A percentile compares a stretch with the other conserved stretches of the same genome.
phyloP scores from a whole-genome alignment of 2,888 invertebrate genomes.

The Leucozona laternaria region DNA sequence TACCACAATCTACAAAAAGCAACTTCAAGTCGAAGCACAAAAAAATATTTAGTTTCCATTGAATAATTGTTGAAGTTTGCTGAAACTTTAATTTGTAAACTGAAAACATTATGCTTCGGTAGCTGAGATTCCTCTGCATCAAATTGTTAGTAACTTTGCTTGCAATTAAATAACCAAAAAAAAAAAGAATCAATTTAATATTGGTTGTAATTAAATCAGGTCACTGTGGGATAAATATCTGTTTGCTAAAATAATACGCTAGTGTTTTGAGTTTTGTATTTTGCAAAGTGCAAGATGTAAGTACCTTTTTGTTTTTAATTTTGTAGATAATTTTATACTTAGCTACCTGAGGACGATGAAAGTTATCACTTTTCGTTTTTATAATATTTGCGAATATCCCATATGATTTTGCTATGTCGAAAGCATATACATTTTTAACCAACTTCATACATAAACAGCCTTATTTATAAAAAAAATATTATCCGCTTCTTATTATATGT shows the following conservation, averaged over 20 bases:
- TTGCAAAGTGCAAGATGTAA: no score
- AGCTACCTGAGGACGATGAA: no score
- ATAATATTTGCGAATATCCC: no score
- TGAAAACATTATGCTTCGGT: conserved; percentile 33
- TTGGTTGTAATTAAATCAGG: not conserved
- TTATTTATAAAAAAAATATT: no score
- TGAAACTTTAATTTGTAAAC: conserved; percentile 54
- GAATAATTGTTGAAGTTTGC: conserved; percentile 35
- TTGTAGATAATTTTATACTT: no score
- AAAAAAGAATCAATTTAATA: not conserved
- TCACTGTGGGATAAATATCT: conserved; percentile 10
- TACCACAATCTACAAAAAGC: conserved; percentile 12
- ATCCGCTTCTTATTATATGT: no score
- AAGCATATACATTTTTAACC: no score
- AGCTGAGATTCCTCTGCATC: conserved; percentile 25
- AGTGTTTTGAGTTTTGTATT: no score
- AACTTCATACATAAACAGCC: no score
- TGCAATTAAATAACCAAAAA: conserved; percentile 14
- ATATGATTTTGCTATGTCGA: no score
- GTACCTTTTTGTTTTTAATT: no score
- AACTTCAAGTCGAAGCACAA: conserved; percentile 30
- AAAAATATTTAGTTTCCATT: conserved; percentile 29
- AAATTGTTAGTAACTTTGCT: conserved; percentile 22
- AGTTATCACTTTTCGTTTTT: no score
- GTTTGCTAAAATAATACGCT: not conserved